Evolutionary conservation across 2,797 vertebrate genomes (phyloP), one percentile per base, ranked within the genome.

Genomic region (Crenichthys baileyi): DNA sequence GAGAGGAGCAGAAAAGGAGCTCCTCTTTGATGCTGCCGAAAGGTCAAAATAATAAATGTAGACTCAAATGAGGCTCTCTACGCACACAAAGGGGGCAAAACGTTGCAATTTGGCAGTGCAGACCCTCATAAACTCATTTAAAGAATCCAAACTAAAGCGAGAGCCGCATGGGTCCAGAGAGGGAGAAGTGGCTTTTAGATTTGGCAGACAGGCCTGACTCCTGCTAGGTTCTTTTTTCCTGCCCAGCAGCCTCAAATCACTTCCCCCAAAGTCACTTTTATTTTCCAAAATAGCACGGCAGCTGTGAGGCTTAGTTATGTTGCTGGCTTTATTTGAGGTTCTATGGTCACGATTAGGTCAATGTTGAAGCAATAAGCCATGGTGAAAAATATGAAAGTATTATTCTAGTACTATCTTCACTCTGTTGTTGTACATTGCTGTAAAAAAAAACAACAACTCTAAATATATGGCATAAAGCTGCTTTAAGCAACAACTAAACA

Each of bases 41-140:
- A 97, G 96, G 96, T 97, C 96, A 96, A 96, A 96, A 96, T 96
- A 96, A 97, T 97, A 97, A 97, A 97, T 97, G 96, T 97, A 96
- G 95, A 94, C 95, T 95, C 95, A 95, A 96, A 96, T 96, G 96
- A 96, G 95, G 94, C 92, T 93, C 95, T 95, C 88, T 75, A 48
- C 80, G 46, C 85, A 63, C 87, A 97, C 95, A 96, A 96, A 95
- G 83, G 91, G 87, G 94, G 95, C 95, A 95, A 96, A 96, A 96
- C 95, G 95, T 94, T 96, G 96, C 95, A 96, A 95, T 96, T 93
- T 95, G 95, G 95, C 94, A 94, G 93, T 87, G 91, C 91, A 88
- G 95, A 93, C 93, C 92, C 95, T 96, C 94, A 92, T 95, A 93
- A 96, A 96, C 96, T 95, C 93, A 94, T 96, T 96, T 96, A 95